Base-by-base conservation (phyloP, 2,113 vertebrate genomes). In the Passerina amoena region DNA sequence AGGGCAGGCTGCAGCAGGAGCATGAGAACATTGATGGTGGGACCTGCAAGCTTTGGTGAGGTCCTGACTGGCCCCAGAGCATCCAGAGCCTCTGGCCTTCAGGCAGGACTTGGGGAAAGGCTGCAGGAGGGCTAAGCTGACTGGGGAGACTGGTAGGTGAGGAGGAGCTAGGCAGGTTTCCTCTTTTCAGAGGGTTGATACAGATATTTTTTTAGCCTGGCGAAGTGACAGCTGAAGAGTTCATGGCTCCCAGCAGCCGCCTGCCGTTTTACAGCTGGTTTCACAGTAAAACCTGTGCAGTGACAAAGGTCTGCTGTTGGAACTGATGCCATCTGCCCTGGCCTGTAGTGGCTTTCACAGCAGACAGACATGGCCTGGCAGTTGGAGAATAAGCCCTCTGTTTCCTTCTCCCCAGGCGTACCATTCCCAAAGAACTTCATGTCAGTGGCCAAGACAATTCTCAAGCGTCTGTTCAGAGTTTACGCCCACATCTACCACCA, bases 401-500 rank as follows among this genome's bases (percentile, higher is more conserved):
- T 78, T 64, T 44, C 10, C 47, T 82, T 33, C 3, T 87, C 94
- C 59, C 15, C 71, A 98, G 98, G 98, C 9, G 98, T 98, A 48
- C 98, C 98, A 0, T 98, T 98, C 91, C 98, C 98, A 73, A 98
- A 98, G 97, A 98, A 98, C 56, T 98, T 98, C 94, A 98, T 98
- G 98, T 98, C 98, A 16, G 98, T 98, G 96, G 98, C 98, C 92
- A 98, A 98, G 97, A 98, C 98, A 11, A 98, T 98, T 95, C 86
- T 98, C 35, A 98, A 98, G 96, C 98, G 98, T 60, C 98, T 98
- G 44, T 98, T 98, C 89, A 96, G 98, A 94, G 98, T 98, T 25
- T 98, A 98, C 22, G 98, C 98, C 70, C 98, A 98, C 89, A 98
- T 98, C 94, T 98, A 98, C 65, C 98, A 98, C 96, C 98, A 98